Percentiles rank a stretch among this genome's conserved stretches.
Conservation (phyloP, 1,140 invertebrate species). For the Melitaea cinxia region DNA sequence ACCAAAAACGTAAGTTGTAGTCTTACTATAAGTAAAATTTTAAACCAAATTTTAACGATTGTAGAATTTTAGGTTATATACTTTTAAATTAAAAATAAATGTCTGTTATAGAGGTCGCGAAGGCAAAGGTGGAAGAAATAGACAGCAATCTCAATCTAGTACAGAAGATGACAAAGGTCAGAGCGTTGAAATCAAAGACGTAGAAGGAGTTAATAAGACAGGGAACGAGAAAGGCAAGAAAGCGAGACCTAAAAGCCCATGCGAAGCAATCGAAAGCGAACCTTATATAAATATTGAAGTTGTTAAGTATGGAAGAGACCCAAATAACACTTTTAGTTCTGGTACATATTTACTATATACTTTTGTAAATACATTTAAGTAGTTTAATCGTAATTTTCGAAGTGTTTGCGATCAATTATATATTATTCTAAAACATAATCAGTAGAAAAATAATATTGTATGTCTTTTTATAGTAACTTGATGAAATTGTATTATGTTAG, state of each 20-base stretch:
- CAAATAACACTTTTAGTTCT: conserved; percentile 83
- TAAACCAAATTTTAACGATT: not conserved
- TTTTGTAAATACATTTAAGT: not conserved
- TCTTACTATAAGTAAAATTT: not conserved
- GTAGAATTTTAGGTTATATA: not conserved
- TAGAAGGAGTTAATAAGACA: conserved; percentile 47
- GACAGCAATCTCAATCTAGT: conserved; percentile 44
- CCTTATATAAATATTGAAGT: conserved; percentile 86
- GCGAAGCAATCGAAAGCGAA: conserved; percentile 83
- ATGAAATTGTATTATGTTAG: conserved; percentile 5
- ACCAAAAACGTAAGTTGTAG: conserved; percentile 74
- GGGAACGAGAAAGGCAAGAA: conserved; percentile 62
- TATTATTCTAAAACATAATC: too few species aligned
- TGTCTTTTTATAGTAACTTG: too few species aligned
- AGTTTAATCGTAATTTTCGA: too few species aligned
- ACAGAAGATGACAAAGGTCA: conserved; percentile 47
- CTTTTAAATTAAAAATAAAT: not conserved
- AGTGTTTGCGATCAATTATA: too few species aligned
- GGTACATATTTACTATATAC: conserved; percentile 44
- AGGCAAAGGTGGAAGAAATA: conserved; percentile 66
- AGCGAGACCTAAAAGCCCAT: conserved; percentile 78
- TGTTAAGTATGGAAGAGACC: conserved; percentile 83
- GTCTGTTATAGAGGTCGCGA: conserved; percentile 65
- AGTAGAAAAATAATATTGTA: too few species aligned
- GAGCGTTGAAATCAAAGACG: conserved; percentile 49